These are phyloP conservation scores for Conistra vaccinii DNA, from an alignment of 2,888 invertebrate species.

Conservation along the genomic window DNA sequence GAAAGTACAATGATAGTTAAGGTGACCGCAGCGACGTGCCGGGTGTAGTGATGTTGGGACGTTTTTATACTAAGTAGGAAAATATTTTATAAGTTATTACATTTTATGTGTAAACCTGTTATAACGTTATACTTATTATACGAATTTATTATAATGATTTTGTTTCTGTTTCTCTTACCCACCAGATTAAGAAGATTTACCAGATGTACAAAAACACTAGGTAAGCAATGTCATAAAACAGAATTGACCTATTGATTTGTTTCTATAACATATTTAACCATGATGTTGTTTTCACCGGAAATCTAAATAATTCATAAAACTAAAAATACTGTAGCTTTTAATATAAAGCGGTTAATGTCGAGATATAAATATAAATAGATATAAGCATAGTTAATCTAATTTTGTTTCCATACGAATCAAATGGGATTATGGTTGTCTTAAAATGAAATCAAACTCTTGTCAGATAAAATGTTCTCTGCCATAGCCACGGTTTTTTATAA, in stretches of 20 bases:
- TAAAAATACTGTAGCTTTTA: slow-evolving; percentile 12
- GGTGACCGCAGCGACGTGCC: slow-evolving; percentile 12
- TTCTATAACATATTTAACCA: background rate
- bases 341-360: background rate
- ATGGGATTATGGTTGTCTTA: slow-evolving; percentile 27
- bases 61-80: slow-evolving; percentile 16
- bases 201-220: background rate
- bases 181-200: background rate
- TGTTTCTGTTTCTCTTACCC: slow-evolving; percentile 8
- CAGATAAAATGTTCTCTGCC: slow-evolving; percentile 17
- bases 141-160: slow-evolving; percentile 23
- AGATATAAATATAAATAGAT: slow-evolving; percentile 6
- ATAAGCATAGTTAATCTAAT: slow-evolving; percentile 22
- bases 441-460: slow-evolving; percentile 38
- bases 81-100: slow-evolving; percentile 45
- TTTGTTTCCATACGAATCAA: slow-evolving; percentile 37
- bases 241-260: background rate
- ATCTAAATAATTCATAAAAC: slow-evolving; percentile 11
- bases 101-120: slow-evolving; percentile 33
- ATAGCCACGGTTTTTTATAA: slow-evolving; percentile 11
- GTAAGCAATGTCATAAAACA: background rate
- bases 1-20: slow-evolving; percentile 85
- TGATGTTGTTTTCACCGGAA: slow-evolving; percentile 1
- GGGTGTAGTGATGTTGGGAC: slow-evolving; percentile 8
- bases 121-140: slow-evolving; percentile 49